Conservation (phyloP, 2,797 vertebrate genomes). For the Strix occidentalis region DNA sequence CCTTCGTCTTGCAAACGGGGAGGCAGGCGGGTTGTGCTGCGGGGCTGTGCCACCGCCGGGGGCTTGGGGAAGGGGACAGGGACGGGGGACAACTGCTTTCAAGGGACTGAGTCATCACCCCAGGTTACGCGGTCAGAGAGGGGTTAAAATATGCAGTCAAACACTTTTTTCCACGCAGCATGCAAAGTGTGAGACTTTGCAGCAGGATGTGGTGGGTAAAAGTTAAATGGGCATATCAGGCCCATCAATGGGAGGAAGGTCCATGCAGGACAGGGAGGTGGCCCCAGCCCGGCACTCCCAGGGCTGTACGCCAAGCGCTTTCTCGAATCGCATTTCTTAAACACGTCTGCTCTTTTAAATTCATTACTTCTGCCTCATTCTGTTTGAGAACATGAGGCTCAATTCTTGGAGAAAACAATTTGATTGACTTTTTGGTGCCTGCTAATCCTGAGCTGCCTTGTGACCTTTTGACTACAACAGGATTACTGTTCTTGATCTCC, state of each 20-base stretch:
- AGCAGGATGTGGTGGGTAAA: background rate
- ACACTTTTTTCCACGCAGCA: background rate
- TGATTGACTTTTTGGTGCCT: conserved; percentile 50
- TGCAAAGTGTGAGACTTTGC: background rate
- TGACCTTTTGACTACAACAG: conserved; percentile 58
- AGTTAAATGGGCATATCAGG: background rate
- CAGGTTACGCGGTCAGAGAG: background rate
- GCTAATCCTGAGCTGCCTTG: conserved; percentile 57
- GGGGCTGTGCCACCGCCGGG: background rate
- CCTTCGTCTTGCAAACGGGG: background rate
- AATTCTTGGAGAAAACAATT: conserved; percentile 9
- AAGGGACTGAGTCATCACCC: background rate
- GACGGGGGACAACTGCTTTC: background rate
- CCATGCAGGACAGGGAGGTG: background rate
- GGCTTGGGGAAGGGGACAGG: rapidly evolving
- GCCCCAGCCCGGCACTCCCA: background rate
- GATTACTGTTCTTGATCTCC: conserved; percentile 64
- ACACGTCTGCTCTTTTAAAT: background rate
- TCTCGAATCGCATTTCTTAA: background rate
- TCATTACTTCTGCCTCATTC: conserved; percentile 22
- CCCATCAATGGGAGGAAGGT: background rate
- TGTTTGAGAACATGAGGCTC: background rate
- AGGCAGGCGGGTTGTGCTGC: background rate
- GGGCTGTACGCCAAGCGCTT: background rate
- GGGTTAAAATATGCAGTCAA: background rate